A percentile compares a stretch with the other conserved stretches of the same genome.
phyloP scores from a whole-genome alignment of 2,797 vertebrate species.

The Gastrophryne carolinensis region DNA sequence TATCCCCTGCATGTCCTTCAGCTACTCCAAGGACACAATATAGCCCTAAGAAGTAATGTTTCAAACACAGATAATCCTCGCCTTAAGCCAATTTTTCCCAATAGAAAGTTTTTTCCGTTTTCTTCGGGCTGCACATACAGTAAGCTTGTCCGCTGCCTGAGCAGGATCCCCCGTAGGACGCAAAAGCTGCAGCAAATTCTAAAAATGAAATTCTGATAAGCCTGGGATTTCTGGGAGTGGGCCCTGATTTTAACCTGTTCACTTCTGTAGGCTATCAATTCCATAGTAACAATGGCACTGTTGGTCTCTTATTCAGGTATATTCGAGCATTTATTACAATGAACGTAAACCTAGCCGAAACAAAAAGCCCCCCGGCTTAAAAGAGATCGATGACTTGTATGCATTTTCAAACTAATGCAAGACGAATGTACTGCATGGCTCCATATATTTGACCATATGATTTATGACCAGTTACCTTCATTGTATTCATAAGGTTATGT shows the following conservation, averaged over 20 bases:
- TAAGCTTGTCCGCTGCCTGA: constrained; percentile 41
- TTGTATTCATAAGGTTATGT: no score
- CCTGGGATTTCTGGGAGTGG: constrained; percentile 13
- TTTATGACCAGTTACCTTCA: no score
- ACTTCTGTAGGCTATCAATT: not conserved
- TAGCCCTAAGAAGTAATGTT: constrained; percentile 49
- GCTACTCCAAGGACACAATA: constrained; percentile 51
- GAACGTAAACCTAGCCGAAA: no score
- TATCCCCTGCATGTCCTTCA: constrained; percentile 52
- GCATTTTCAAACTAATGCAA: no score
- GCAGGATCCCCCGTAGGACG: constrained; percentile 43
- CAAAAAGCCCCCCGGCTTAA: no score
- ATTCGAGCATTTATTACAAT: no score
- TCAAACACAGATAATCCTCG: constrained; percentile 52
- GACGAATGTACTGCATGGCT: no score
- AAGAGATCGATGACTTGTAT: no score
- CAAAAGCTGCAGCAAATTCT: constrained; percentile 44
- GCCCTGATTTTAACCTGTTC: constrained; percentile 20
- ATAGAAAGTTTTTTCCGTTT: constrained; percentile 45
- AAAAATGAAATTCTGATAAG: constrained; percentile 46
- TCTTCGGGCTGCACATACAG: constrained; percentile 40
- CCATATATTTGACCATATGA: no score
- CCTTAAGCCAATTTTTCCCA: constrained; percentile 53
- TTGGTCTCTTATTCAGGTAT: not conserved
- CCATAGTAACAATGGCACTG: not conserved